Percentiles rank a stretch among this genome's conserved stretches.
Evolutionary conservation across 2,113 vertebrate species (phyloP).

Genomic region (Lagenorhynchus albirostris): DNA sequence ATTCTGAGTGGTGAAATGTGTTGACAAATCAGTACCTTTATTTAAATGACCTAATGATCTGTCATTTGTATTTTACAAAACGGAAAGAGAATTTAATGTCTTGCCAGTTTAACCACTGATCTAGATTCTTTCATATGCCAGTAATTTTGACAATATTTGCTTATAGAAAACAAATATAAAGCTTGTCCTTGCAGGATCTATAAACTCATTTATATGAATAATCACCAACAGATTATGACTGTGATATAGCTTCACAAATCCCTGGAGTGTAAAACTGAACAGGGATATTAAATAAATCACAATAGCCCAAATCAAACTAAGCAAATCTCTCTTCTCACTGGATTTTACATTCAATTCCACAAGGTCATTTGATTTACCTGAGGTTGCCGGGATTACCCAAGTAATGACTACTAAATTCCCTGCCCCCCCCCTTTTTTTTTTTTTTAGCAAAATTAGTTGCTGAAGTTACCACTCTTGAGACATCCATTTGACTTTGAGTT

Average conservation of each 20-base stretch:
- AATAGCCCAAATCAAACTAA: conserved; percentile 46
- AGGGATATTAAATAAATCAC: conserved; percentile 70
- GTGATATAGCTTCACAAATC: conserved; percentile 49
- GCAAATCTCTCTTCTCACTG: conserved; percentile 28
- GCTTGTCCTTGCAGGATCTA: conserved; percentile 61
- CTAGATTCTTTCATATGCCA: conserved; percentile 52
- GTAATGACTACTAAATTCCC: background rate
- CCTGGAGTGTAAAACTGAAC: conserved; percentile 43
- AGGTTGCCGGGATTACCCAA: background rate
- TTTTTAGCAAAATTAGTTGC: background rate
- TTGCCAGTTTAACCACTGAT: conserved; percentile 57
- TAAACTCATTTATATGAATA: conserved; percentile 72
- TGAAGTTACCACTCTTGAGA: background rate
- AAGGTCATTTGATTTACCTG: conserved; percentile 44
- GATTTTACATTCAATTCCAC: conserved; percentile 54
- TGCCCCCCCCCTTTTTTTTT: background rate
- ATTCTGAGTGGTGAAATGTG: conserved; percentile 40
- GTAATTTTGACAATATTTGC: conserved; percentile 72
- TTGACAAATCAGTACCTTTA: conserved; percentile 45
- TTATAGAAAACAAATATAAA: conserved; percentile 66
- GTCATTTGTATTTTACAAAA: conserved; percentile 58
- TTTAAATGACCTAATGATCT: conserved; percentile 58
- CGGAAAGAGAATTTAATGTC: conserved; percentile 58
- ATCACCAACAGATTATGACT: conserved; percentile 63
- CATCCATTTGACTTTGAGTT: background rate